A percentile compares a stretch with the other conserved stretches of the same genome.
These are phyloP conservation scores for Rana temporaria DNA, from an alignment of 2,113 vertebrate species.

Conservation along the genomic window DNA sequence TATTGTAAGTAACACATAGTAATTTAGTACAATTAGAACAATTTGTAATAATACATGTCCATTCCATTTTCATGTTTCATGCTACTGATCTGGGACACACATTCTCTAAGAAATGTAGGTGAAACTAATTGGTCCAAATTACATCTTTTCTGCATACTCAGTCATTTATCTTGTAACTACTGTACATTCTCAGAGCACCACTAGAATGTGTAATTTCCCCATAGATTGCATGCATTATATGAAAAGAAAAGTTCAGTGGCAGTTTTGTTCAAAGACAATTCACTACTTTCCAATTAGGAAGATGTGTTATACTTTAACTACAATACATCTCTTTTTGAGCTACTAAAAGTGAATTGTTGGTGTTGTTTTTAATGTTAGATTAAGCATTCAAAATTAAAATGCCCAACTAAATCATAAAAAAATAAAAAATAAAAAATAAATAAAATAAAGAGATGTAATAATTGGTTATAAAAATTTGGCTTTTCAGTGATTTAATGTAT, in stretches of 20 bases:
- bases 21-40: conserved; percentile 12
- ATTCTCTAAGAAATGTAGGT: conserved; percentile 16
- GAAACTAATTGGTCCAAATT: conserved; percentile 43
- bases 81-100: conserved; percentile 24
- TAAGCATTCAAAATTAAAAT: no score
- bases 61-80: conserved; percentile 31
- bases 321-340: no score
- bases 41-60: conserved; percentile 20
- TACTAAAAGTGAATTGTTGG: no score
- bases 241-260: not conserved
- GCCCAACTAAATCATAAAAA: no score
- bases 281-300: not conserved
- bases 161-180: conserved; percentile 34
- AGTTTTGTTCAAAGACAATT: not conserved
- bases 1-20: conserved; percentile 23
- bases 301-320: not conserved
- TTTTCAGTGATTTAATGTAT: no score
- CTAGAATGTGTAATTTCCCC: conserved; percentile 8
- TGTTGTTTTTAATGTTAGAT: no score
- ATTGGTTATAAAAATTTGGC: no score
- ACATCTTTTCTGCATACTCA: conserved; percentile 26
- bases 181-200: conserved; percentile 10
- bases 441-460: no score
- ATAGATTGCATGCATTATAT: not conserved
- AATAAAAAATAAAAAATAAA: no score